Conservation (phyloP, 1,140 invertebrate species). For the Zaprionus taronus region DNA sequence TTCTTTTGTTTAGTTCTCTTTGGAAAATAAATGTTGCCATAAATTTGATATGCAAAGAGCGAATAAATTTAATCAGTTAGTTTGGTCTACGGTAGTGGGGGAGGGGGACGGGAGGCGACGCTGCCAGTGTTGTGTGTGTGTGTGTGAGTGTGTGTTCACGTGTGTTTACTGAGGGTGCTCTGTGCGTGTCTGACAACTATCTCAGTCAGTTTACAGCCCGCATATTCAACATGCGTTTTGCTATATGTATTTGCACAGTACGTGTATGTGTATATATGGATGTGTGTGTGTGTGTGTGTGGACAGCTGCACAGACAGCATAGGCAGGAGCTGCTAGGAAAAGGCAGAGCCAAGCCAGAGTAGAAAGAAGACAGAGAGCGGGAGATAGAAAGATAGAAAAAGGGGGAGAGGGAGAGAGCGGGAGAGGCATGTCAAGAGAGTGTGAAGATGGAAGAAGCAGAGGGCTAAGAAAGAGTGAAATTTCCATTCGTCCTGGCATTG, state of each 20-base stretch:
- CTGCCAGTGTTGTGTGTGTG: conserved; percentile 19
- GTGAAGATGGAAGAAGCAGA: not conserved
- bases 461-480: not conserved
- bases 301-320: conserved; percentile 20
- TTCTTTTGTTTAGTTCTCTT: not conserved
- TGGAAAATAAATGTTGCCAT: conserved; percentile 29
- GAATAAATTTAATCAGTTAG: conserved; percentile 76
- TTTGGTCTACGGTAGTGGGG: not conserved
- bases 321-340: not conserved
- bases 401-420: not conserved
- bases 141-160: not conserved
- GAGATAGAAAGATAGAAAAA: not conserved
- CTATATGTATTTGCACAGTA: conserved; percentile 1
- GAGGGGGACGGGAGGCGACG: not conserved
- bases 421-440: not conserved
- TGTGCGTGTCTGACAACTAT: conserved; percentile 44
- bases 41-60: conserved; percentile 65
- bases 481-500: conserved; percentile 13
- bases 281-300: not conserved
- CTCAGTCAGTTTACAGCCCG: conserved; percentile 39
- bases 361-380: not conserved
- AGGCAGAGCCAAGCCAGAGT: not conserved
- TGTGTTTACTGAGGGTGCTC: conserved; percentile 2
- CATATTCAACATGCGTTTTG: conserved; percentile 27
- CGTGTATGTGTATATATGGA: not conserved